Evolutionary conservation across 2,888 invertebrate species (phyloP), one percentile per base, ranked within the genome.

Genomic region (Drosophila dives): DNA sequence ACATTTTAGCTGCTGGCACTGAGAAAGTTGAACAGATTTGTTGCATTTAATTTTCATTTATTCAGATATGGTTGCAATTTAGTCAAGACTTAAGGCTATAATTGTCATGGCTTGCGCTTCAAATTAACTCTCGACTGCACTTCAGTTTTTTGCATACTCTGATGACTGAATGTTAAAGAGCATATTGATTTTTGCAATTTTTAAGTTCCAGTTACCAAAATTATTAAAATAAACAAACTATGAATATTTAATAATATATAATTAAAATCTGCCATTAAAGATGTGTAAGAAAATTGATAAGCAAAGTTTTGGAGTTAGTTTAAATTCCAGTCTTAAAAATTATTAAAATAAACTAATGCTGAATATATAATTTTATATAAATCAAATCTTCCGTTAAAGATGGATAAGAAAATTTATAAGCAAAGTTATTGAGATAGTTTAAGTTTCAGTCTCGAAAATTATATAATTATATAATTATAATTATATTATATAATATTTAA

Each of bases 11-110:
- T 38, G n/a, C 8, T 29, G n/a, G 55, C 55, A 17, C 55, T 29
- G 26, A 38, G 26, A 38, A 55, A 55, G 38, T 55, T 55, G 5
- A 6, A 50, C 26, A 29, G 29, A n/a, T 50, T 50, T 50, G 17
- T 32, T 32, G 17, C n/a, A 50, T n/a, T 29, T 26, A 12, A 4
- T 15, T 8, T 12, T 8, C 15, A 45, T 45, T 45, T 4, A 45
- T 23, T 1, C 45, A 15, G 45, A 45, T 15, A 23, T 15, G 8
- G 15, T 2, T 45, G 45, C 8, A 45, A 23, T 51, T 51, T 51
- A 8, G 15, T 20, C 10, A 29, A 4, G 8, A 23, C 45, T 23
- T 45, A 8, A 15, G 45, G 45, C 45, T 4, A 45, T 45, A 15
- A 23, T 8, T 2, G 45, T 15, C 45, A 8, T 45, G 15, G 45